phyloP scores from a whole-genome alignment of 2,113 vertebrate species.

The Entomyzon cyanotis region DNA sequence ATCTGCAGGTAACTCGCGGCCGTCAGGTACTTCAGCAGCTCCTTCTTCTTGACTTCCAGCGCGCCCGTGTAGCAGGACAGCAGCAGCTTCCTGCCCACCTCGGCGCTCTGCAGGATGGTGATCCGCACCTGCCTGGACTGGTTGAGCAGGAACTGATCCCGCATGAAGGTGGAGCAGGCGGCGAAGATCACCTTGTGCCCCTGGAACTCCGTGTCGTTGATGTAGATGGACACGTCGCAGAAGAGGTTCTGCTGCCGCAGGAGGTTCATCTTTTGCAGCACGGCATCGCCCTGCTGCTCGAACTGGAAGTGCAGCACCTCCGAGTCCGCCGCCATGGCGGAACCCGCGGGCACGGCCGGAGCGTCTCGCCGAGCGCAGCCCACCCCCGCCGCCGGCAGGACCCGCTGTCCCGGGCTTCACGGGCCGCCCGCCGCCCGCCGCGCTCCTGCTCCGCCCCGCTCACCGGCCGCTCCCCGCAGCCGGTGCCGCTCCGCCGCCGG shows the following conservation, averaged over 20 bases:
- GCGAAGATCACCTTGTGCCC: constrained; percentile 84
- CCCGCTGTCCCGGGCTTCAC: neutral
- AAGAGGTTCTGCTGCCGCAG: constrained; percentile 83
- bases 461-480: neutral
- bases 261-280: constrained; percentile 85
- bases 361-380: neutral
- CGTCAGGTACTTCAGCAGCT: constrained; percentile 82
- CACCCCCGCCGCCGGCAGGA: neutral
- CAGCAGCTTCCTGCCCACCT: constrained; percentile 81
- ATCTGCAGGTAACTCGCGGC: constrained; percentile 85
- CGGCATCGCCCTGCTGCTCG: constrained; percentile 79
- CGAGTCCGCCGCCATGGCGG: constrained; percentile 79
- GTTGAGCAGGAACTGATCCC: constrained; percentile 83
- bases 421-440: neutral
- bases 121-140: constrained; percentile 80
- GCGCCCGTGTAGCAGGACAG: constrained; percentile 82
- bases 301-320: constrained; percentile 83
- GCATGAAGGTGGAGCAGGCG: constrained; percentile 84
- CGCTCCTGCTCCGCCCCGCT: neutral
- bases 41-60: constrained; percentile 81
- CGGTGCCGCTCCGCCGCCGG: neutral
- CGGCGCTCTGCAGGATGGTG: constrained; percentile 82
- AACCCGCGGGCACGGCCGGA: neutral
- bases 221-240: constrained; percentile 83
- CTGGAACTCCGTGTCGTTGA: constrained; percentile 83